Evolutionary conservation across 2,888 invertebrate genomes (phyloP).

Genomic region (Aleiodes leptofemur): DNA sequence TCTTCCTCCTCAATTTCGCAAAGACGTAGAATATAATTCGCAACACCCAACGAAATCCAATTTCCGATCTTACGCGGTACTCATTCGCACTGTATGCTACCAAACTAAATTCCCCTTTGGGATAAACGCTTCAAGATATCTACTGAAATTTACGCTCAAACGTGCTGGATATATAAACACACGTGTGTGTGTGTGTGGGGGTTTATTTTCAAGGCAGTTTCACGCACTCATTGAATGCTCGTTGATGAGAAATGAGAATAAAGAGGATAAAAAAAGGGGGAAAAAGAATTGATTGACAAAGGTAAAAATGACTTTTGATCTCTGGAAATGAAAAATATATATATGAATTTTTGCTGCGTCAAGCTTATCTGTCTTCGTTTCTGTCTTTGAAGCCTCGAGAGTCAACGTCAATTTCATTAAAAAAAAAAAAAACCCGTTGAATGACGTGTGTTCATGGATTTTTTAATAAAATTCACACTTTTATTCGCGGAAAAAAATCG

Average conservation of each 20-base stretch:
- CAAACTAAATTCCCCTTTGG: conserved; percentile 19
- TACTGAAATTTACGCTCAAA: conserved; percentile 4
- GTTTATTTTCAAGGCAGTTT: background rate
- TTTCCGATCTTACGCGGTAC: conserved; percentile 39
- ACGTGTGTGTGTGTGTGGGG: background rate
- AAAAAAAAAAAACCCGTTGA: background rate
- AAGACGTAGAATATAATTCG: conserved; percentile 31
- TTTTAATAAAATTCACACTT: background rate
- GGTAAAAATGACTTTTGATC: background rate
- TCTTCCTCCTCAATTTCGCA: conserved; percentile 20
- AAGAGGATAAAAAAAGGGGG: background rate
- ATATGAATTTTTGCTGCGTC: conserved; percentile 22
- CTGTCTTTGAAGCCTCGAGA: background rate
- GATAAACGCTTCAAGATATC: conserved; percentile 31
- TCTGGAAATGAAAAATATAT: background rate
- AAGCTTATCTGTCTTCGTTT: conserved; percentile 27
- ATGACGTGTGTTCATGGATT: conserved; percentile 17
- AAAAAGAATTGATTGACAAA: conserved; percentile 9
- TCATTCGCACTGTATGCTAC: conserved; percentile 20
- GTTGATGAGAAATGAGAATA: too few relatives aligned
- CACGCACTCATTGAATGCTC: too few relatives aligned
- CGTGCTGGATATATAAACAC: background rate
- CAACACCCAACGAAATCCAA: conserved; percentile 34
- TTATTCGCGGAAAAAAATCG: background rate
- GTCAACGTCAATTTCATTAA: conserved; percentile 5